A percentile compares a stretch with the other conserved stretches of the same genome.
Conservation (phyloP, 1,140 invertebrate species). For the Tetragonula clypearis region DNA sequence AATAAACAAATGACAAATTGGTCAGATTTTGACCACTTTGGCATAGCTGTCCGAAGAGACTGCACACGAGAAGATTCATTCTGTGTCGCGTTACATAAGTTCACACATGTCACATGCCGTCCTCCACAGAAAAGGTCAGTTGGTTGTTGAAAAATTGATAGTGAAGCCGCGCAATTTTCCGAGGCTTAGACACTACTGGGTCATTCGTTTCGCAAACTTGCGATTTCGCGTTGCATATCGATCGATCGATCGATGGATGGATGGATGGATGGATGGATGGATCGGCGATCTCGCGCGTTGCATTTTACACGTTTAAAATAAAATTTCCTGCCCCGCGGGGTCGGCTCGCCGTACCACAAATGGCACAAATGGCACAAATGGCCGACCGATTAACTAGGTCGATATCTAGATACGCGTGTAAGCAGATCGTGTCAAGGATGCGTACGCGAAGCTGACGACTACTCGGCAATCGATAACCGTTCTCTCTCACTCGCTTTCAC, state of each 20-base stretch:
- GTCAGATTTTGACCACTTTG: too few species aligned
- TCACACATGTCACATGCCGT: too few species aligned
- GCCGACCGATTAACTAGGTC: constrained; percentile 58
- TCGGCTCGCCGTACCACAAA: constrained; percentile 23
- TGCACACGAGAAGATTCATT: too few species aligned
- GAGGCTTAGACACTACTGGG: too few species aligned
- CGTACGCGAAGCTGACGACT: constrained; percentile 31
- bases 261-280: background rate
- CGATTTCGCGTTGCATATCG: background rate
- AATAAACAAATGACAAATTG: too few species aligned
- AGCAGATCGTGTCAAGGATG: constrained; percentile 65
- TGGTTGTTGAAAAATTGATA: too few species aligned
- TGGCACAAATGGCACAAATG: background rate
- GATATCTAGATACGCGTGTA: constrained; percentile 38
- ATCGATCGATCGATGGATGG: background rate
- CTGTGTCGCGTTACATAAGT: too few species aligned
- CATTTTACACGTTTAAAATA: background rate
- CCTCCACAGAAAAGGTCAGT: too few species aligned
- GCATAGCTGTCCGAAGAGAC: too few species aligned
- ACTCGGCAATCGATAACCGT: constrained; percentile 32
- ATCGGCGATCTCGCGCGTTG: background rate
- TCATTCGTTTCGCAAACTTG: too few species aligned
- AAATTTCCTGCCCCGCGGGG: background rate
- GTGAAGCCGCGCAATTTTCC: too few species aligned
- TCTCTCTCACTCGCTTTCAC: background rate